Percentiles rank a stretch among this genome's conserved stretches.
Evolutionary conservation across 53 echinoderm and acorn worm genomes (phyloP).

Genomic region (Mesocentrotus franciscanus): DNA sequence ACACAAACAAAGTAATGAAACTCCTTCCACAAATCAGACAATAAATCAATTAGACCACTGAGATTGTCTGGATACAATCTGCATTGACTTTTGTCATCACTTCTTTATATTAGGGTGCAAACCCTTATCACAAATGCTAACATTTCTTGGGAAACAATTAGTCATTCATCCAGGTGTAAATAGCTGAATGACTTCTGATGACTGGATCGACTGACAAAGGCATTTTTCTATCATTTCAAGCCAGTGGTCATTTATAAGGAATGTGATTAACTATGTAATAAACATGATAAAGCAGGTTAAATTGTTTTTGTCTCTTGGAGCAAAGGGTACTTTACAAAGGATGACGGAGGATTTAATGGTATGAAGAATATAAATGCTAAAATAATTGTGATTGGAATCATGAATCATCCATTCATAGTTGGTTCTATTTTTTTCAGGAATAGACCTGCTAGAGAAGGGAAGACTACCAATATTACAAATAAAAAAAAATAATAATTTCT

Average conservation of each 20-base stretch:
- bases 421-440: not conserved
- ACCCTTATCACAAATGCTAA: not conserved
- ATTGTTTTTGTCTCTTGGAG: not conserved
- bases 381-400: not conserved
- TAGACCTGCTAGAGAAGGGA: too few relatives aligned
- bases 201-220: not conserved
- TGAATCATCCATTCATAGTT: not conserved
- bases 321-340: not conserved
- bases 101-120: not conserved
- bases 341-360: not conserved
- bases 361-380: not conserved
- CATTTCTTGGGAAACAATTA: conserved; percentile 37
- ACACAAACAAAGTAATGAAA: conserved; percentile 5
- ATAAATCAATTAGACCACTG: not conserved
- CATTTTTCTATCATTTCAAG: not conserved
- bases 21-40: not conserved
- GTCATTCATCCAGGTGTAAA: conserved; percentile 25
- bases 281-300: not conserved
- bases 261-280: not conserved
- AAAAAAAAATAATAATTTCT: too few relatives aligned
- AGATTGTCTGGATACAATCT: not conserved
- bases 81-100: not conserved
- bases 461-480: too few relatives aligned
- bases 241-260: not conserved
- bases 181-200: not conserved